Percentiles rank a stretch among this genome's conserved stretches.
These are phyloP conservation scores for Ichneumoninae sp. DNA, from an alignment of 2,888 invertebrate species.

Conservation along the genomic window DNA sequence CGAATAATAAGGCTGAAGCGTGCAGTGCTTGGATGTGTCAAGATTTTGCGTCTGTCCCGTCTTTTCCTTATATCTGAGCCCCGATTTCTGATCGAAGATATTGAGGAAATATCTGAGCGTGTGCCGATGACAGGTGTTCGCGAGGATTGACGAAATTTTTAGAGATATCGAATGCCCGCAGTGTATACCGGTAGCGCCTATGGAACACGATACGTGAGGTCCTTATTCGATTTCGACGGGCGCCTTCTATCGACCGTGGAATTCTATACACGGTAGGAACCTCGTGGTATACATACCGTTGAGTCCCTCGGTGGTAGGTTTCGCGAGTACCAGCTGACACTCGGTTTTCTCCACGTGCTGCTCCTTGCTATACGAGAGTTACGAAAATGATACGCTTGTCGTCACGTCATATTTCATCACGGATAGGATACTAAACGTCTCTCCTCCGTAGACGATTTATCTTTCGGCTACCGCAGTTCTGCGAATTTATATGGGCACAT, in stretches of 20 bases:
- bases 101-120: conserved; percentile 60
- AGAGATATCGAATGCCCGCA: conserved; percentile 77
- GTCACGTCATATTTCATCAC: conserved; percentile 50
- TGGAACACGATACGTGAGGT: conserved; percentile 76
- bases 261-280: conserved; percentile 64
- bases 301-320: conserved; percentile 48
- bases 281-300: neutral
- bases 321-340: conserved; percentile 79
- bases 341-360: conserved; percentile 50
- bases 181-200: conserved; percentile 81
- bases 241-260: conserved; percentile 57
- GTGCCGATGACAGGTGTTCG: conserved; percentile 76
- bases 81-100: conserved; percentile 32
- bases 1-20: neutral
- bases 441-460: conserved; percentile 1
- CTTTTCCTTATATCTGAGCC: neutral
- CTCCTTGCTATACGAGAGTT: conserved; percentile 6
- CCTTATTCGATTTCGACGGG: conserved; percentile 55
- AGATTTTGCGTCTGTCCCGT: conserved; percentile 1
- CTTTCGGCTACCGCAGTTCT: conserved; percentile 29
- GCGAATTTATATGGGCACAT: neutral
- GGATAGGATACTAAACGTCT: conserved; percentile 11
- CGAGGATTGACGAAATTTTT: conserved; percentile 55
- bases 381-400: conserved; percentile 68
- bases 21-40: neutral